Evolutionary conservation across 1,140 invertebrate genomes (phyloP), one percentile per base, ranked within the genome.

Genomic region (Solenopsis fugax): DNA sequence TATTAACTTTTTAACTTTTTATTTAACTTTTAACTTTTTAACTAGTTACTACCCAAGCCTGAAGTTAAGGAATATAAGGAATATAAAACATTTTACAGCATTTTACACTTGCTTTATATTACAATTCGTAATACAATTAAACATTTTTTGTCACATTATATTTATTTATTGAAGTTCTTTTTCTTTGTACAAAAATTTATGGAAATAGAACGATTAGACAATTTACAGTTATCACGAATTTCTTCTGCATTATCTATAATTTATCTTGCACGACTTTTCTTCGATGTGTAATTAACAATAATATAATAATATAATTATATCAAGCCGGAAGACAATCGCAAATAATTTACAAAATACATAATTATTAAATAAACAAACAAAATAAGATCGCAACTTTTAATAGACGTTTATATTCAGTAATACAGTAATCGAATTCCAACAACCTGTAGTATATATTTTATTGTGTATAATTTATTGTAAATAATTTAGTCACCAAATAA

Each of bases 181-280:
- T 41, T 67, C 12, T 82, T 56, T 90, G 86, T 90, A 90, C 86
- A 90, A 90, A 90, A 90, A 88, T 90, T 90, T 77, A 58, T 85
- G 60, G 60, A 88, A 90, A 90, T 87, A 87, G 78, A 69, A 89
- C 58, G 21, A 85, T 88, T 64, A 37, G 80, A 86, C 78, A 24
- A 82, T 64, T 73, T 75, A 84, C 41, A 64, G 62, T 69, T 81
- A 81, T 73, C 80, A 60, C 52, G n/a, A 73, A 62, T 84, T 60
- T 62, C 2, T 34, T 73, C 7, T 73, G 67, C 5, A 48, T 73
- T 73, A 73, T 60, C 29, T 62, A 48, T 58, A 24, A 84, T 84
- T 84, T 41, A 18, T 50, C 69, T 84, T 48, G 3, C 16, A 24
- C 10, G 41, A 7, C 18, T 84, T 84, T 16, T 10, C 5, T 75